Conservation (phyloP, 2,113 vertebrate genomes). For the Dromas ardeola region DNA sequence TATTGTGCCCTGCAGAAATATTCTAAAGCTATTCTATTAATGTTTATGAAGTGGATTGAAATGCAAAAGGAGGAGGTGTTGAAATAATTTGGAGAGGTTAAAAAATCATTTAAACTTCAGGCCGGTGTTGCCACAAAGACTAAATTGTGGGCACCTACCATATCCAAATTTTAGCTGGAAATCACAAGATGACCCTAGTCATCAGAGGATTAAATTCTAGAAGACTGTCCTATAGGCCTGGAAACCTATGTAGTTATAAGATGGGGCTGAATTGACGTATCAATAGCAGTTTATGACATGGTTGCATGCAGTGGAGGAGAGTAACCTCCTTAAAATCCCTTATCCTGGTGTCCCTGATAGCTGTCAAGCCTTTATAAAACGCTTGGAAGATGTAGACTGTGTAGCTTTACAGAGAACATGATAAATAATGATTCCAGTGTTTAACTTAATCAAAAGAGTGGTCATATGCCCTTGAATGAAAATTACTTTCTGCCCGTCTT, state of each 20-base stretch:
- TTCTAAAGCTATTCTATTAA: not conserved
- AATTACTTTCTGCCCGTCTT: constrained; percentile 2
- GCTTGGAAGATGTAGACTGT: not conserved
- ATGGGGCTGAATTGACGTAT: not conserved
- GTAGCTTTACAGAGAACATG: not conserved
- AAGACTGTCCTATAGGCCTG: not conserved
- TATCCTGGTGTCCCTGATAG: not conserved
- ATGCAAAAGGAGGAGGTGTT: not conserved
- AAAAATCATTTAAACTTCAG: not conserved
- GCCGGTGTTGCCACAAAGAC: not conserved
- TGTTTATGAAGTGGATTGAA: not conserved
- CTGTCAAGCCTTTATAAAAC: not conserved
- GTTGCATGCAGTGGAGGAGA: not conserved
- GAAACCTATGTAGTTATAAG: not conserved
- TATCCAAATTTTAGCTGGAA: not conserved
- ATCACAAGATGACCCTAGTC: not conserved
- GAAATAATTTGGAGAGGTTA: not conserved
- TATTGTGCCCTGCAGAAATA: not conserved
- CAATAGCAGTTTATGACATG: not conserved
- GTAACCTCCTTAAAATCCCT: not conserved
- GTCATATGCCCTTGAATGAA: not conserved
- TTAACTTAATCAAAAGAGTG: constrained; percentile 14
- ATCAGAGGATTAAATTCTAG: not conserved
- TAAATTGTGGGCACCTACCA: not conserved
- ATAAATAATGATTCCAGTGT: not conserved